These are phyloP conservation scores for Amphiprion percula DNA, from an alignment of 2,113 vertebrate genomes.

Conservation along the genomic window DNA sequence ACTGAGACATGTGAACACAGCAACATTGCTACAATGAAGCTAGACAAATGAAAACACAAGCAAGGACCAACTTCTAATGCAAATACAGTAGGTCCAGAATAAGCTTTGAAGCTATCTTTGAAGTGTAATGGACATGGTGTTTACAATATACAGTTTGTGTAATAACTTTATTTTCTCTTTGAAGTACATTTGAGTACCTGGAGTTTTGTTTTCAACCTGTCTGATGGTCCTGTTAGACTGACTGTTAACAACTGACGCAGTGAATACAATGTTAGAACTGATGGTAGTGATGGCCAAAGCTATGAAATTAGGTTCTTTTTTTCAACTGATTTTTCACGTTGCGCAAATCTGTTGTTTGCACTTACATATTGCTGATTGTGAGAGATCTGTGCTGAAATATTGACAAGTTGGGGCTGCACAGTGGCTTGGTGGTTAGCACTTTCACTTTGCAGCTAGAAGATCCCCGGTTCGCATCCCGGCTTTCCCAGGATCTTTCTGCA, in stretches of 20 bases:
- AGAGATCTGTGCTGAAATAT: background rate
- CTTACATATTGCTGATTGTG: background rate
- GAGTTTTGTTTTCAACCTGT: background rate
- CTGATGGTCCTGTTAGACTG: background rate
- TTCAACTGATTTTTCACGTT: background rate
- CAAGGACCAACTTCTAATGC: background rate
- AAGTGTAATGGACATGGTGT: background rate
- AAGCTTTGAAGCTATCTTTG: background rate
- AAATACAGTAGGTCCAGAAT: background rate
- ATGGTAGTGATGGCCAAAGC: background rate
- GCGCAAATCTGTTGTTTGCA: conserved; percentile 1
- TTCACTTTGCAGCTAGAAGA: too few relatives aligned
- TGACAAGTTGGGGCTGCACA: too few relatives aligned
- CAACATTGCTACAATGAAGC: background rate
- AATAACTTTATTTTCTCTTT: background rate
- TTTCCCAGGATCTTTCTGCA: too few relatives aligned
- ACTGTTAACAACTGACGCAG: background rate
- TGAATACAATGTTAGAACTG: background rate
- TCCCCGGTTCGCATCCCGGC: too few relatives aligned
- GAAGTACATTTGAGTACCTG: background rate
- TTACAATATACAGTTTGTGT: background rate
- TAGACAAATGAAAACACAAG: background rate
- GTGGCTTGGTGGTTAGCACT: background rate
- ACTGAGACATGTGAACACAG: background rate
- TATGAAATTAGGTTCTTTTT: background rate